Conservation (phyloP, 2,888 invertebrate species). For the Drosophila buzzatii region DNA sequence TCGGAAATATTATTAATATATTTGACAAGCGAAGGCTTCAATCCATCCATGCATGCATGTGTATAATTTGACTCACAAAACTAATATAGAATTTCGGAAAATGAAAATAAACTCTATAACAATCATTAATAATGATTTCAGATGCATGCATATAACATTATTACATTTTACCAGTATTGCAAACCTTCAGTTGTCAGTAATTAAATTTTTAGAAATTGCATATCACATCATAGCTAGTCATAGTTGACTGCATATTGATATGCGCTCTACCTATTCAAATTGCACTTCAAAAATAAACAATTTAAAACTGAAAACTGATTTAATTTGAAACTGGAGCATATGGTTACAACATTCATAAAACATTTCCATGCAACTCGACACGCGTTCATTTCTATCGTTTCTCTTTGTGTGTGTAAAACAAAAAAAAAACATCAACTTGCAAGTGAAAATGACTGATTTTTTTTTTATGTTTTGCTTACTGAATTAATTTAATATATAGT, state of each 20-base stretch:
- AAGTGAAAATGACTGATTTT: slow-evolving; percentile 6
- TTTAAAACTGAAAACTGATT: not conserved
- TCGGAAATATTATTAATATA: not conserved
- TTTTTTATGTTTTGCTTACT: not conserved
- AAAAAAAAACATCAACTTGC: slow-evolving; percentile 7
- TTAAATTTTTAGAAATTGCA: not conserved
- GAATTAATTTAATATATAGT: slow-evolving; percentile 62
- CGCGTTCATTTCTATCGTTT: slow-evolving; percentile 5
- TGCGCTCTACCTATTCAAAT: not conserved
- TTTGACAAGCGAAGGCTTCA: not conserved
- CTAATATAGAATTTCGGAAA: not conserved
- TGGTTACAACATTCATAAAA: not conserved
- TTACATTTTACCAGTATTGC: not conserved
- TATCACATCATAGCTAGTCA: not conserved
- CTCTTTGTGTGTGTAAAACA: not conserved
- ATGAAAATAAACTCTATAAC: not conserved
- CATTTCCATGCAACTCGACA: slow-evolving; percentile 6
- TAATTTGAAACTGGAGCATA: not conserved
- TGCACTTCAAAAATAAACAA: not conserved
- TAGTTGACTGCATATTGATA: not conserved
- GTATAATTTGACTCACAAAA: not conserved
- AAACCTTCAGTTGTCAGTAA: not conserved
- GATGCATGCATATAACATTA: not conserved
- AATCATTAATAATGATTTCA: not conserved
- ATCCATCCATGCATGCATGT: not conserved